A percentile compares a stretch with the other conserved stretches of the same genome.
Conservation (phyloP, 2,113 vertebrate genomes). For the Rhinogobius similis region DNA sequence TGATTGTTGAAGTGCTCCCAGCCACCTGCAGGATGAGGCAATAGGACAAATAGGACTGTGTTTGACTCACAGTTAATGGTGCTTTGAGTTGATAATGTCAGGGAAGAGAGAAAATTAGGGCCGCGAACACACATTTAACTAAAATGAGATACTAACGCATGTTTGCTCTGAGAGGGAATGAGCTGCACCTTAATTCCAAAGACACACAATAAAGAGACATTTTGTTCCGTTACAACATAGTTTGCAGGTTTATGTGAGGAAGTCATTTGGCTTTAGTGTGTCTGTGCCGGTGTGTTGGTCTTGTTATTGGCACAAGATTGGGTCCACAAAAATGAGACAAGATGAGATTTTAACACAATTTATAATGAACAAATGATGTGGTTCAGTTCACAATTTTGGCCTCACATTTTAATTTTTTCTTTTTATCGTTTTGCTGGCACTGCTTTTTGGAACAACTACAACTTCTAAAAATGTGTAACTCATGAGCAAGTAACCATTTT, state of each 20-base stretch:
- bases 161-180: conserved; percentile 36
- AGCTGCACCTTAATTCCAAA: conserved; percentile 58
- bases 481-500: too few relatives aligned
- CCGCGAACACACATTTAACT: conserved; percentile 53
- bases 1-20: conserved; percentile 17
- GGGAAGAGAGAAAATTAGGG: conserved; percentile 52
- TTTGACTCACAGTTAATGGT: conserved; percentile 33
- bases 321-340: too few relatives aligned
- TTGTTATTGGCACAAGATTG: neutral
- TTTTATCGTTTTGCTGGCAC: too few relatives aligned
- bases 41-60: conserved; percentile 47
- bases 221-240: conserved; percentile 43
- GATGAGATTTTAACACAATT: too few relatives aligned
- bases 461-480: too few relatives aligned
- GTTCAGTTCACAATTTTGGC: too few relatives aligned
- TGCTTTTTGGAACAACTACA: too few relatives aligned
- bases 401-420: too few relatives aligned
- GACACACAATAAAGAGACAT: conserved; percentile 51
- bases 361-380: too few relatives aligned
- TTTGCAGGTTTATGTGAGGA: conserved; percentile 53
- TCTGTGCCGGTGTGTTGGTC: neutral
- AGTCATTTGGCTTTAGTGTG: neutral
- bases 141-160: conserved; percentile 50
- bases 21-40: conserved; percentile 19
- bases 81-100: conserved; percentile 47